Evolutionary conservation across 2,888 invertebrate genomes (phyloP).

Genomic region (Tinea trinotella): DNA sequence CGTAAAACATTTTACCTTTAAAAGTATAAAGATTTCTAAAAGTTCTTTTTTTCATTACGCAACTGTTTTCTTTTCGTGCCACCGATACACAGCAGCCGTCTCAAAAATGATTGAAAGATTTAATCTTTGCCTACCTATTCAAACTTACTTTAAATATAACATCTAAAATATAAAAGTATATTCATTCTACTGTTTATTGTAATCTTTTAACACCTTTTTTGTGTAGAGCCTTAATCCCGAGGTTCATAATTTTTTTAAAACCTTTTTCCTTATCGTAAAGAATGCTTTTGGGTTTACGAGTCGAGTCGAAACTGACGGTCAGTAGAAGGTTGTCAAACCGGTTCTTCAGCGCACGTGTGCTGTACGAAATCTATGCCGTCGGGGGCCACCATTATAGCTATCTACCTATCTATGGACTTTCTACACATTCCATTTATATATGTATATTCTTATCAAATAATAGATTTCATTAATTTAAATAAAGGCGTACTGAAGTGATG

Average conservation of each 20-base stretch:
- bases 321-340: slow-evolving; percentile 12
- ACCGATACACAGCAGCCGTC: background rate
- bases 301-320: slow-evolving; percentile 5
- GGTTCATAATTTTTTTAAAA: slow-evolving; percentile 2
- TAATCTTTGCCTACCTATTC: background rate
- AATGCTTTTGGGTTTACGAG: slow-evolving; percentile 9
- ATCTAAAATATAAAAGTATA: background rate
- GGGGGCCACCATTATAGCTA: background rate
- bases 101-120: background rate
- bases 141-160: background rate
- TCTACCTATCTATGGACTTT: background rate
- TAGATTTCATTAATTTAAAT: slow-evolving; percentile 9
- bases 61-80: background rate
- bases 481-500: too few species aligned
- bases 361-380: slow-evolving; percentile 11
- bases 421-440: background rate
- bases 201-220: slow-evolving; percentile 17
- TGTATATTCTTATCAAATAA: slow-evolving; percentile 7
- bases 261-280: slow-evolving; percentile 11
- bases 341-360: slow-evolving; percentile 19
- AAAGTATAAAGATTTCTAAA: background rate
- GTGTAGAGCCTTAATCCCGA: slow-evolving; percentile 2
- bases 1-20: background rate
- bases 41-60: too few species aligned
- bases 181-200: background rate